phyloP scores from a whole-genome alignment of 2,797 vertebrate species.

The Cynopterus sphinx region DNA sequence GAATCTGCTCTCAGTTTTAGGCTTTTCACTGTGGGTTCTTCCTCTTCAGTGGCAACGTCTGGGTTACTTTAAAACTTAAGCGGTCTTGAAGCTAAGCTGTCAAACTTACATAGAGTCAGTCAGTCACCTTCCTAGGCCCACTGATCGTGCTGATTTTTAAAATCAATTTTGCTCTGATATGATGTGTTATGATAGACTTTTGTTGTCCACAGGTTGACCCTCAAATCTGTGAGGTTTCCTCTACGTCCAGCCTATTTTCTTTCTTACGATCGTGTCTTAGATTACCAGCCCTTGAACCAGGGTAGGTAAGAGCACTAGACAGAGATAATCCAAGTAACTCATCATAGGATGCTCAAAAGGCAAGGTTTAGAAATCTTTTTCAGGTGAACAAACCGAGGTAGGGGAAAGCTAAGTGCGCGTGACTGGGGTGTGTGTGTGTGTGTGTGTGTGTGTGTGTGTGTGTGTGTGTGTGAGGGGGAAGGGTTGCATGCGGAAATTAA shows the following conservation, averaged over 20 bases:
- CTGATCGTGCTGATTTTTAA: not conserved
- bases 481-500: not conserved
- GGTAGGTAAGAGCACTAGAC: not conserved
- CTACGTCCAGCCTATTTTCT: not conserved
- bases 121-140: not conserved
- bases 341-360: not conserved
- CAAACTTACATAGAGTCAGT: not conserved
- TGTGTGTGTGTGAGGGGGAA: no score
- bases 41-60: not conserved
- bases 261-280: not conserved
- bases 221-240: not conserved
- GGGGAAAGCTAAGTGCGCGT: not conserved
- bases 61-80: not conserved
- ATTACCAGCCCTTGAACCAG: not conserved
- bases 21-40: not conserved
- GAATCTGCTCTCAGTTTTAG: not conserved
- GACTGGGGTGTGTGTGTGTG: not conserved
- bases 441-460: no score
- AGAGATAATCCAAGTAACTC: not conserved
- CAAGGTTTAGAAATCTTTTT: not conserved
- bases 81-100: not conserved
- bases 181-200: not conserved
- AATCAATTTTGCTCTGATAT: not conserved
- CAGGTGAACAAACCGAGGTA: not conserved
- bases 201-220: no score